Conservation (phyloP, 2,113 vertebrate species). For the Nansenia antarctica region DNA sequence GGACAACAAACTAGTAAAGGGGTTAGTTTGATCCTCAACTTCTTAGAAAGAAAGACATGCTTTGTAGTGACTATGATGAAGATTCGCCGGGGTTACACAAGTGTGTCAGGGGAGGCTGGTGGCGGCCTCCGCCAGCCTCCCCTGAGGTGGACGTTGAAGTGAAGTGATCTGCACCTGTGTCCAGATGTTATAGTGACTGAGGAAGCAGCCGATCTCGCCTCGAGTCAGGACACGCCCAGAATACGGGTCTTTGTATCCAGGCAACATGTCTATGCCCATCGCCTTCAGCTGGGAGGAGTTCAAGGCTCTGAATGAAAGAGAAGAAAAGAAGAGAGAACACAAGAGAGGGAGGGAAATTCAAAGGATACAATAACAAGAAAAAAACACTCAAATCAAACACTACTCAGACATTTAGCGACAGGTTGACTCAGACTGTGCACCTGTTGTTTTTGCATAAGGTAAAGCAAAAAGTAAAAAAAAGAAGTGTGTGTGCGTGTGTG, state of each 20-base stretch:
- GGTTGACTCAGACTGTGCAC: not conserved
- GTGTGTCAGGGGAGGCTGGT: not conserved
- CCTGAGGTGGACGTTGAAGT: too few relatives aligned
- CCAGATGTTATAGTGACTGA: constrained; percentile 89
- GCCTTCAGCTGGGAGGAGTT: constrained; percentile 84
- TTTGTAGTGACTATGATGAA: too few relatives aligned
- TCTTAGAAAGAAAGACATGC: too few relatives aligned
- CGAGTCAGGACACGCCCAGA: constrained; percentile 84
- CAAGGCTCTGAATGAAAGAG: constrained; percentile 69
- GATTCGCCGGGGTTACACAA: too few relatives aligned
- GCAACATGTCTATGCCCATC: constrained; percentile 84
- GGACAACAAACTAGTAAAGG: too few relatives aligned
- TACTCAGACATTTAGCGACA: not conserved
- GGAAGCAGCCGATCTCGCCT: constrained; percentile 89
- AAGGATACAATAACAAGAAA: not conserved
- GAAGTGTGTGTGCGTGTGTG: too few relatives aligned
- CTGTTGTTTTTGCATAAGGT: not conserved
- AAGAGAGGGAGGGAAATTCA: not conserved
- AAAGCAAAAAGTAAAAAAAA: not conserved
- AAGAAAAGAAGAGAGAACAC: constrained; percentile 3
- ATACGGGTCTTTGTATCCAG: constrained; percentile 84
- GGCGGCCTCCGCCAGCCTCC: too few relatives aligned
- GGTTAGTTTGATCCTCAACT: too few relatives aligned
- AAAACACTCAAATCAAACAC: not conserved
- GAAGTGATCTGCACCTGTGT: constrained; percentile 63